Base-by-base conservation (phyloP, 2,113 vertebrate genomes). In the Calonectris borealis region DNA sequence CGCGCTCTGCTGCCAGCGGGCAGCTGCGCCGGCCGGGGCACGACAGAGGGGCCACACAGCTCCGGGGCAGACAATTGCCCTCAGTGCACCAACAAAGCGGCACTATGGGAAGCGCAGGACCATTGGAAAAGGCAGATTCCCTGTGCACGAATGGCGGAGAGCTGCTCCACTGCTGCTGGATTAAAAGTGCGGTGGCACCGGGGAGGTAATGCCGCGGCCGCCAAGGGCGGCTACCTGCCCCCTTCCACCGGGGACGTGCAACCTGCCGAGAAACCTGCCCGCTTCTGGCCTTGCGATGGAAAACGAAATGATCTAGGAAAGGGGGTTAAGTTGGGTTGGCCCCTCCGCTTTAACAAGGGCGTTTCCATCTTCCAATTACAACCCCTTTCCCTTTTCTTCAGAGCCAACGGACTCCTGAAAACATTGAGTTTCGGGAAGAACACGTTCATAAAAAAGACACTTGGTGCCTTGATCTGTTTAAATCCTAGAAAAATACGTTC, bases 121-220 rank as follows among this genome's bases (percentile, higher is more conserved):
- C 78, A 0, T 42, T 36, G 29, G 24, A 48, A 20, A 48, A 16
- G 51, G 85, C 82, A 3, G 40, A 65, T 29, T 72, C 64, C 77
- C 81, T 1, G 1, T 0, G 64, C 34, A 1, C 17, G 22, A 44
- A 15, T 0, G 22, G 65, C 4, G 1, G 22, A 7, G 55, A 16
- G 92, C 73, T 19, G 70, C 26, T 3, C 13, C 54, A 2, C 42
- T 0, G 9, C 70, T 3, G 29, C n/a, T 1, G 21, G 7, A 6
- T 0, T 25, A 1, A 10, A 21, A 42, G 36, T 15, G 2, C 7
- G 1, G 64, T 5, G 26, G 34, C 69, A 6, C 1, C 11, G 0
- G 16, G 78, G 44, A 72, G 76, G 57, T 14, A 21, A 19, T 1
- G 9, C 24, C 1, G 1, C 4, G 4, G 83, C 22, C 4, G 24